Conservation (phyloP, 1,140 invertebrate genomes). For the Drosophila bocki region DNA sequence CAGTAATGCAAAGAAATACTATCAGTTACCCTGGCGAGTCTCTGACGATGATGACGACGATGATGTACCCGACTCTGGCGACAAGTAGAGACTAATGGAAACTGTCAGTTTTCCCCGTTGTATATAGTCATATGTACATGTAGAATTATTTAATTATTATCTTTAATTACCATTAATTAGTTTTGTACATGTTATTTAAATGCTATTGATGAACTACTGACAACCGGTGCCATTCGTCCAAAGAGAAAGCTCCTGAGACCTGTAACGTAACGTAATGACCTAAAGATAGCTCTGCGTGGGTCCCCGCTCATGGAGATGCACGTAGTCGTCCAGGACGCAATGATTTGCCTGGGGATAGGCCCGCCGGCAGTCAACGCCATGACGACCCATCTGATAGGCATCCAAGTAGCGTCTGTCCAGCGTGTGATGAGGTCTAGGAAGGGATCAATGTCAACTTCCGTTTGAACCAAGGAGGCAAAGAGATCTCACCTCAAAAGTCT, state of each 20-base stretch:
- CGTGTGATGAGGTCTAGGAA: constrained; percentile 51
- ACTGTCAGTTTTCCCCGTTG: background rate
- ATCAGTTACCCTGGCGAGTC: constrained; percentile 71
- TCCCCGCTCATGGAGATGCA: constrained; percentile 62
- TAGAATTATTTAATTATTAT: constrained; percentile 58
- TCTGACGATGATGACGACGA: constrained; percentile 62
- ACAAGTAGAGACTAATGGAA: constrained; percentile 3
- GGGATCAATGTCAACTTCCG: background rate
- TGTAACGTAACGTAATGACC: background rate
- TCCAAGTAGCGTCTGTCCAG: constrained; percentile 48
- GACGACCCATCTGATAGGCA: constrained; percentile 58
- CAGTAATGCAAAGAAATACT: constrained; percentile 71
- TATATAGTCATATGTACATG: constrained; percentile 48
- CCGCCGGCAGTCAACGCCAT: constrained; percentile 60
- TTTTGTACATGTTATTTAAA: constrained; percentile 67
- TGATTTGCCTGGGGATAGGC: constrained; percentile 48
- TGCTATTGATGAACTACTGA: constrained; percentile 43
- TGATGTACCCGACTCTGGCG: constrained; percentile 2
- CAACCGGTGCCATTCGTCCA: constrained; percentile 46
- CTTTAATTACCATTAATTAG: constrained; percentile 53
- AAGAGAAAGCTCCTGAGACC: constrained; percentile 13
- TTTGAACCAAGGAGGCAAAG: no score
- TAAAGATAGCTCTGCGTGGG: constrained; percentile 53
- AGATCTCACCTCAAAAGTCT: constrained; percentile 58
- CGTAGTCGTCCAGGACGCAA: constrained; percentile 59